phyloP scores from a whole-genome alignment of 2,888 invertebrate species.

The Lumbricus terrestris region DNA sequence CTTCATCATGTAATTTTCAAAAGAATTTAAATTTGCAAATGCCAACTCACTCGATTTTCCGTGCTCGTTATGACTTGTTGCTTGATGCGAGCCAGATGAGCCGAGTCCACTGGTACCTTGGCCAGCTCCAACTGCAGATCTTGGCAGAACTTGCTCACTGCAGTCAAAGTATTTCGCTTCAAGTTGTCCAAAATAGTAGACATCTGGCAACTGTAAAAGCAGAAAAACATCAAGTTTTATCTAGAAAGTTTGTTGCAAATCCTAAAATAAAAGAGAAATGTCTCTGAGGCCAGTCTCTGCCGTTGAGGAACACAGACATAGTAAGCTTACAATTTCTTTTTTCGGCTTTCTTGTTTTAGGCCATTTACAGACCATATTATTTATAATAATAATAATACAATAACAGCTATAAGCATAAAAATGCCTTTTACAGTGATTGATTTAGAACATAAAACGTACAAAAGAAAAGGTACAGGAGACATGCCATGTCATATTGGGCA shows the following conservation, averaged over 20 bases:
- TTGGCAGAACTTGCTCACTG: background rate
- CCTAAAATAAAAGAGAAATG: background rate
- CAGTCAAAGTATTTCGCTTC: background rate
- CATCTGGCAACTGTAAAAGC: background rate
- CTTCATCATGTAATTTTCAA: background rate
- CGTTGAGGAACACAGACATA: background rate
- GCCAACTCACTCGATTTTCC: constrained; percentile 16
- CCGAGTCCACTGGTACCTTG: background rate
- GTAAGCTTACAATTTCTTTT: background rate
- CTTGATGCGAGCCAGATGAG: background rate
- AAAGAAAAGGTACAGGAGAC: background rate
- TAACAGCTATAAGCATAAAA: too few species aligned
- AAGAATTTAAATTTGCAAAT: background rate
- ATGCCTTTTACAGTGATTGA: too few species aligned
- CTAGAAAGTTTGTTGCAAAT: background rate
- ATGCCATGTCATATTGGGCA: background rate
- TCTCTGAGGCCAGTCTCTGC: background rate
- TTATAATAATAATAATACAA: background rate
- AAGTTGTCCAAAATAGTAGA: background rate
- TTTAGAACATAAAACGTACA: too few species aligned
- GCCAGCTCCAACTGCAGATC: background rate
- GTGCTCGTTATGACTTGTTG: background rate
- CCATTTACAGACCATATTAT: background rate
- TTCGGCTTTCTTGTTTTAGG: background rate
- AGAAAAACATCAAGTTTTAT: background rate